Base-by-base conservation (phyloP, 2,113 vertebrate genomes). In the Phaethornis superciliosus region DNA sequence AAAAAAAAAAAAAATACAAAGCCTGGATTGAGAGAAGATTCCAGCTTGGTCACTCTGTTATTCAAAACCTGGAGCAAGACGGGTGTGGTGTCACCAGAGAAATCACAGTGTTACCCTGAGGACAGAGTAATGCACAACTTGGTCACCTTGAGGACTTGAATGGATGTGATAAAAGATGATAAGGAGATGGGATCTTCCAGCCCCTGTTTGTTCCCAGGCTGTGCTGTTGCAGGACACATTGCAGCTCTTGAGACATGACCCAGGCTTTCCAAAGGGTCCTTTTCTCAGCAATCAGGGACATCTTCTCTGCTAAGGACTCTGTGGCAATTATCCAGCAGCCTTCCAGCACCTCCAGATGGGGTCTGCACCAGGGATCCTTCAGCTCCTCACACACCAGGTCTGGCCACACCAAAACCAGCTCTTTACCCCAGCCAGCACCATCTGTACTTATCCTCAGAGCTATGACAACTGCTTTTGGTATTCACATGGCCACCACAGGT, bases 41-140 rank as follows among this genome's bases (percentile, higher is more conserved):
- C 42, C 24, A 79, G 55, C 40, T 35, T 26, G 30, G 49, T 62
- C 78, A 75, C n/a, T 49, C 33, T 19, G 12, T 12, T 62, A 56
- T 32, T n/a, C 49, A 58, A 32, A 37, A 55, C 17, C 33, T 59
- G 18, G 83, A 81, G 77, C 51, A 68, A n/a, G 69, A 46, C 28
- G 0, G 1, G 22, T 30, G 23, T 23, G n/a, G 76, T 60, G 67
- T 78, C 18, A 84, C 56, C 55, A 23, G 55, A 85, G 60, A 62
- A 91, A 82, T 18, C 6, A 0, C 46, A 75, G 42, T n/a, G 9
- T 64, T 60, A 58, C 40, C 72, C 63, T 2, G 0, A 42, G 70
- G 47, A n/a, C 35, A 62, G 55, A 1, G 0, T 33, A 62, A 78
- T 12, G 35, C 30, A 5, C 0, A 0, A 16, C 40, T 54, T 93